Base-by-base conservation (phyloP, 2,888 invertebrate genomes). In the Tipula vernalis region DNA sequence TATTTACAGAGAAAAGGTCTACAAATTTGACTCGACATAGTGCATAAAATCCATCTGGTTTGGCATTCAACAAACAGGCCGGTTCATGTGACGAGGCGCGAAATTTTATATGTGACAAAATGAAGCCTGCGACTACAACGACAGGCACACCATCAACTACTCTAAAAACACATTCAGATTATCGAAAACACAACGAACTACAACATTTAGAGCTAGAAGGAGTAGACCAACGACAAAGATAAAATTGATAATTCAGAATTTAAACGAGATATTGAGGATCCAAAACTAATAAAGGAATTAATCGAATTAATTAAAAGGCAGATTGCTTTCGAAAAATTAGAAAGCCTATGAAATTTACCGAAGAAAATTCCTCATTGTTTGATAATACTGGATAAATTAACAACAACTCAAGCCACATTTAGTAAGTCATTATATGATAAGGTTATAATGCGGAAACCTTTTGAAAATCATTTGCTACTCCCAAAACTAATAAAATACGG, bases 31-130 rank as follows among this genome's bases (percentile, higher is more conserved):
- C n/a, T n/a, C n/a, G n/a, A n/a, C n/a, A n/a, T n/a, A n/a, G n/a
- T n/a, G n/a, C n/a, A n/a, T n/a, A n/a, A n/a, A n/a, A n/a, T n/a
- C n/a, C 98, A 4, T 97, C 98, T 87, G 97, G 97, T 39, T 92
- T 98, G 10, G 96, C 95, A 90, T 98, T 98, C 92, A 98, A 98
- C 92, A 97, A 97, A 89, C 95, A 95, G 0, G 96, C 97, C 0
- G 97, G 98, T 90, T 97, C 98, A 0, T 98, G 98, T 90, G 98
- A 98, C 91, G 98, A 98, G 90, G 94, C 97, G 0, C 94, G 97
- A 89, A 98, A 98, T 90, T 98, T 98, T 0, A 92, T 95, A 42
- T 97, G 96, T 91, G 90, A 93, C 57, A 93, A 51, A 86, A 15
- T 6, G 13, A 36, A 86, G 28, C 92, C 92, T 84, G 89, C 89